Evolutionary conservation across 2,113 vertebrate species (phyloP), one percentile per base, ranked within the genome.

Genomic region (Phylloscopus trochilus): DNA sequence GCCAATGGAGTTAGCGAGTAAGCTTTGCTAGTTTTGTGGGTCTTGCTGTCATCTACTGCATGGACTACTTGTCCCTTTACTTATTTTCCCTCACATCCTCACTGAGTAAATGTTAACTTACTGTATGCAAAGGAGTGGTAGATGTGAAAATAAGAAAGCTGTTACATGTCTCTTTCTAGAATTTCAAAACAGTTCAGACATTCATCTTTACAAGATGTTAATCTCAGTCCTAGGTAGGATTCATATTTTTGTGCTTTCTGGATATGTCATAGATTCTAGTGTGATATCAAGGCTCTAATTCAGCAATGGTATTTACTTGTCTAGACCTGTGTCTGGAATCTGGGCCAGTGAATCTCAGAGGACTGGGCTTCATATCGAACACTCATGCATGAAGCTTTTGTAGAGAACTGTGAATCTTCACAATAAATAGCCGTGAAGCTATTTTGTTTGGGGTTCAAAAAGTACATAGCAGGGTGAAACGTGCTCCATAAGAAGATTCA

Each of bases 61-160:
- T 30, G 41, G 31, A 66, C n/a, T 43, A 23, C 56, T 9, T 51
- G 73, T 73, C 26, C 41, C 79, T 84, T 74, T 41, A 47, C 24
- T 92, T 19, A 37, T 73, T 74, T 78, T 89, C 33, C 59, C 44
- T 87, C 72, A 15, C 31, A 62, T 84, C 33, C 46, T 82, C 67
- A 30, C 33, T 47, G 62, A 91, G 19, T 62, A 89, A 83, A 60
- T 62, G 43, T 23, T 60, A 23, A 82, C 44, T 92, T 89, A 69
- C 56, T 18, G 3, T 55, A 89, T 39, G 37, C 13, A 83, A 87
- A 93, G 62, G 52, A 83, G 53, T 89, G 39, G 64, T 79, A 74
- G 41, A 73, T 91, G 94, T 82, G 53, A 95, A 96, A 94, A 92
- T 37, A 85, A 44, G 56, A 89, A 81, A 77, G 52, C n/a, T 90